These are phyloP conservation scores for Dromas ardeola DNA, from an alignment of 2,113 vertebrate species.

Conservation along the genomic window DNA sequence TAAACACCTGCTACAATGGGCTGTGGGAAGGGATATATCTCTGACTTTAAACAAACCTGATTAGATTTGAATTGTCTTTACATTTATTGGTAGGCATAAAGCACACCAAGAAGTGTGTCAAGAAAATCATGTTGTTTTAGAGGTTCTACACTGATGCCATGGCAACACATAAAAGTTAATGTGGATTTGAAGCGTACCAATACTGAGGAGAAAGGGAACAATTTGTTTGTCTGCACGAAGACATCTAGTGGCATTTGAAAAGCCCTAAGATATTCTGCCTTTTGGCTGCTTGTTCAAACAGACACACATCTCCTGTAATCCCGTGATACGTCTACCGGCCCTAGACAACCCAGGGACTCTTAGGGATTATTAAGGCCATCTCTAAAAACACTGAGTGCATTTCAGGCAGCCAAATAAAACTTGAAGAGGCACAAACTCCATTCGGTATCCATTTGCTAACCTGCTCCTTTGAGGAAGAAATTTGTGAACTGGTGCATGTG, in stretches of 20 bases:
- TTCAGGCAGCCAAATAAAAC: background rate
- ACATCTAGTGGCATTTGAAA: background rate
- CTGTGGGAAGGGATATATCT: background rate
- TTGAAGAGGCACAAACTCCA: background rate
- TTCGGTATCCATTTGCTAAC: background rate
- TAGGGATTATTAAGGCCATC: background rate
- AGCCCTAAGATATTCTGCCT: background rate
- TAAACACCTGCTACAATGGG: background rate
- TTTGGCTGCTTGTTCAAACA: background rate
- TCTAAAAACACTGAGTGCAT: background rate
- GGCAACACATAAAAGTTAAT: background rate
- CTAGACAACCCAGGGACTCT: background rate
- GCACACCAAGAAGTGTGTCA: background rate
- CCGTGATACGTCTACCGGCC: background rate
- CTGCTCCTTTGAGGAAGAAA: background rate
- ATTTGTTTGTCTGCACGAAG: background rate
- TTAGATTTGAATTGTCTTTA: background rate
- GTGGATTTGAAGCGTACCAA: background rate
- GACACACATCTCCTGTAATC: rapidly evolving
- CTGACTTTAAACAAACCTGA: background rate
- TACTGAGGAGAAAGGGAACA: background rate
- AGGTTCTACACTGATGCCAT: background rate
- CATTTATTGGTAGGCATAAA: background rate
- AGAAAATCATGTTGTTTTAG: background rate
- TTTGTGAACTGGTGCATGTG: background rate